These are phyloP conservation scores for Corythoichthys haematopterus DNA, from an alignment of 2,113 vertebrate genomes.

Conservation along the genomic window DNA sequence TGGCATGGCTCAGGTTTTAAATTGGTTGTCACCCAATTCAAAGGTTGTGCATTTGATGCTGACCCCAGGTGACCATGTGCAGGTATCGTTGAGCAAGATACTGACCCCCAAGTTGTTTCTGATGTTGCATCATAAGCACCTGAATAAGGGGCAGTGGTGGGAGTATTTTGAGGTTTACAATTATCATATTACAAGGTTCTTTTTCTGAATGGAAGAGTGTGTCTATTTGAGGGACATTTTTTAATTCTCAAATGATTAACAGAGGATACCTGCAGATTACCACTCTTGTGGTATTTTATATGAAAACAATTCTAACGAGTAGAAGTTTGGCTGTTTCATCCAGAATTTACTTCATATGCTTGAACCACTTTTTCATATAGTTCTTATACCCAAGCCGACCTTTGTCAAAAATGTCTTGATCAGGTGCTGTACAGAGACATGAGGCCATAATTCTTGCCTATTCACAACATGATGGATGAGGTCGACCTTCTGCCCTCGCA, in stretches of 20 bases:
- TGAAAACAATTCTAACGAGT: background rate
- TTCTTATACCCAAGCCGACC: slow-evolving; percentile 41
- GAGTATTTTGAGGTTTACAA: background rate
- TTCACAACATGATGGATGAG: slow-evolving; percentile 59
- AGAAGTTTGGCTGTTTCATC: slow-evolving; percentile 16
- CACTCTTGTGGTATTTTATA: no score
- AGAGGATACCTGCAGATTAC: no score
- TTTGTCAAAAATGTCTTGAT: slow-evolving; percentile 48
- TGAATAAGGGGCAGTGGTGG: no score
- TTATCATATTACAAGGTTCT: background rate
- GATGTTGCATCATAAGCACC: no score
- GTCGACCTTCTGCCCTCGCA: slow-evolving; percentile 37
- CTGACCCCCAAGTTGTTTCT: no score
- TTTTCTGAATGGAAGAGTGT: background rate
- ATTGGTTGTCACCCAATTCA: no score
- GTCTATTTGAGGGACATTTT: no score
- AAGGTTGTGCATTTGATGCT: no score
- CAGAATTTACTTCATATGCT: slow-evolving; percentile 16
- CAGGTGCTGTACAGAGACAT: slow-evolving; percentile 44
- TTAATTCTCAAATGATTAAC: no score
- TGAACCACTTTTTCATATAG: slow-evolving; percentile 12
- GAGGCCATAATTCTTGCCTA: slow-evolving; percentile 38
- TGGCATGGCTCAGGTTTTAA: no score
- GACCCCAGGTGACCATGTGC: no score
- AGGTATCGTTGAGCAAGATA: no score